phyloP scores from a whole-genome alignment of 2,797 vertebrate species.

The Propithecus perrieri region DNA sequence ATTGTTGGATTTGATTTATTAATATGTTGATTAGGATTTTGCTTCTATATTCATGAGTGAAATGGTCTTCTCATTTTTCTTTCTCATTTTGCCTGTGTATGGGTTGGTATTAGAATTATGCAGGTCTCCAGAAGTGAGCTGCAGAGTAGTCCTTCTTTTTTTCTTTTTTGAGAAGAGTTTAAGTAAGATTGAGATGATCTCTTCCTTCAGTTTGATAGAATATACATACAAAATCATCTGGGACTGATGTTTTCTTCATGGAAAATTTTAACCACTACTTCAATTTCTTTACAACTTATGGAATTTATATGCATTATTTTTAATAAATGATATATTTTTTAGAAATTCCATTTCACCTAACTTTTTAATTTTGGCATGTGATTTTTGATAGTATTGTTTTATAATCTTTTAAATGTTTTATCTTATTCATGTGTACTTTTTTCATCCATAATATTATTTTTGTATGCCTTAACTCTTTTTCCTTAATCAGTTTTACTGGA shows the following conservation, averaged over 20 bases:
- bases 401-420: not conserved
- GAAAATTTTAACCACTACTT: not conserved
- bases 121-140: not conserved
- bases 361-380: not conserved
- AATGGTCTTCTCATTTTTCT: not conserved
- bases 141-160: not conserved
- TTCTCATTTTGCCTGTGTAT: not conserved
- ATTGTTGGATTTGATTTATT: not conserved
- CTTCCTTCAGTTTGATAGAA: slow-evolving; percentile 13
- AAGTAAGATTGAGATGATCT: not conserved
- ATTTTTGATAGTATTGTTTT: not conserved
- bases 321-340: not conserved
- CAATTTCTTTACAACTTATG: not conserved
- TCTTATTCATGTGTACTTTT: not conserved
- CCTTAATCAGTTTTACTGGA: not conserved
- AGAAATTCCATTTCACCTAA: not conserved
- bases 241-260: not conserved
- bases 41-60: not conserved
- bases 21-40: not conserved
- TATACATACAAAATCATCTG: not conserved
- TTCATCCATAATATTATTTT: not conserved
- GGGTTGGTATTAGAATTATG: not conserved
- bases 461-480: not conserved
- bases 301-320: not conserved
- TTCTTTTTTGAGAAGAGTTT: not conserved